Base-by-base conservation (phyloP, 2,888 invertebrate species). In the Drosophila colorata region DNA sequence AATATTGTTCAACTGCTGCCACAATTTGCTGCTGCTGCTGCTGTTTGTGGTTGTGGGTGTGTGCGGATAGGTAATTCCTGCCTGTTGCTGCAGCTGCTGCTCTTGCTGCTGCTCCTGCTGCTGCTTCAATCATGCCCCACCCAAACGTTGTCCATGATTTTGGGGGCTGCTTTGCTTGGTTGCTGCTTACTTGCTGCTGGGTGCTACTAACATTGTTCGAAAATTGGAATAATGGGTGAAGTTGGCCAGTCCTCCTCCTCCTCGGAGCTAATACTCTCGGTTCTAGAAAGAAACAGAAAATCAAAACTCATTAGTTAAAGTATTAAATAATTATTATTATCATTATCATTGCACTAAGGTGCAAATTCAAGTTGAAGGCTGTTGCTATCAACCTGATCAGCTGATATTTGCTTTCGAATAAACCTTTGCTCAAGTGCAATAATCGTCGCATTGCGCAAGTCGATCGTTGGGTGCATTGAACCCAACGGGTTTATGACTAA, bases 171-270 rank as follows among this genome's bases (percentile, higher is more conserved):
- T 71, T 67, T 69, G 63, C 73, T 75, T 75, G 68, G 63, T 57
- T 71, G 70, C 70, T 70, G 74, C 74, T 70, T 35, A 49, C 35
- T 53, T 58, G 59, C 59, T 76, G 69, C 69, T 77, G 73, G 60
- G 52, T 72, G 56, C 71, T 74, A 90, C 87, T 92, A 92, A 91
- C 92, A 92, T 88, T 92, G 91, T 86, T 92, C 92, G 87, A 92
- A 92, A 87, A 95, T 94, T 46, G 94, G 94, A 80, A 95, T 93
- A 16, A 94, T 93, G 63, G 94, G 94, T 88, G 94, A 94, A 74
- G 94, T 93, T 65, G 94, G 95, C 94, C 94, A 95, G 88, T 95
- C 94, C 51, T 93, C 93, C 78, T 92, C 93, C 83, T 93, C 93
- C 85, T 93, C 93, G 51, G 93, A 93, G 90, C 93, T 94, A 69